phyloP scores from a whole-genome alignment of 2,888 invertebrate species.

The Lithophane socia region DNA sequence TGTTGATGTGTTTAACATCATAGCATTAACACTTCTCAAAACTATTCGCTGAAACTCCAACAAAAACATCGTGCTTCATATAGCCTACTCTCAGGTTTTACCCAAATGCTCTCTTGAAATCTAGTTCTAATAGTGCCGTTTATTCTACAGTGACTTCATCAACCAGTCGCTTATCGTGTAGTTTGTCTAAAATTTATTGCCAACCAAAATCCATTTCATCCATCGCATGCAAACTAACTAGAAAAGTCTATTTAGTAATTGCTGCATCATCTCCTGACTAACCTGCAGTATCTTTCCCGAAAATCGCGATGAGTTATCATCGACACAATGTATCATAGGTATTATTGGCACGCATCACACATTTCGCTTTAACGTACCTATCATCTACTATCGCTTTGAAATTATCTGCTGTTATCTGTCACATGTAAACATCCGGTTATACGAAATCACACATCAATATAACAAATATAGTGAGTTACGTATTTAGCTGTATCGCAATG shows the following conservation, averaged over 20 bases:
- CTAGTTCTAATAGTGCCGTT: constrained; percentile 9
- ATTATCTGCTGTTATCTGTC: constrained; percentile 65
- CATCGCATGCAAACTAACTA: neutral
- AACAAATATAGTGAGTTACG: constrained; percentile 63
- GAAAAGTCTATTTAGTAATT: neutral
- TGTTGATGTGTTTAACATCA: constrained; percentile 14
- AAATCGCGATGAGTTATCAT: constrained; percentile 15
- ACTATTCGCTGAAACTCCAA: constrained; percentile 2
- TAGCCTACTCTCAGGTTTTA: neutral
- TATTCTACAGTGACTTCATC: constrained; percentile 1
- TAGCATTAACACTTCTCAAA: neutral
- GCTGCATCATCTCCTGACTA: constrained; percentile 16
- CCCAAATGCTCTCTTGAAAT: neutral
- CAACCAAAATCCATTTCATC: neutral
- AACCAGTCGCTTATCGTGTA: neutral
- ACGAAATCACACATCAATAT: constrained; percentile 69
- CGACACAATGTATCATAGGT: constrained; percentile 18
- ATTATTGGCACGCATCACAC: constrained; percentile 22
- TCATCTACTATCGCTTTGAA: constrained; percentile 39
- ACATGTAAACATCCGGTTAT: constrained; percentile 74
- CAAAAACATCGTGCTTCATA: neutral
- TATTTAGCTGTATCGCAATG: constrained; percentile 73
- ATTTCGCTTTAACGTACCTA: constrained; percentile 36
- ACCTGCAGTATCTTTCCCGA: constrained; percentile 25
- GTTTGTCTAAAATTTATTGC: neutral